Evolutionary conservation across 2,113 vertebrate species (phyloP), one percentile per base, ranked within the genome.

Genomic region (Gadus chalcogrammus): DNA sequence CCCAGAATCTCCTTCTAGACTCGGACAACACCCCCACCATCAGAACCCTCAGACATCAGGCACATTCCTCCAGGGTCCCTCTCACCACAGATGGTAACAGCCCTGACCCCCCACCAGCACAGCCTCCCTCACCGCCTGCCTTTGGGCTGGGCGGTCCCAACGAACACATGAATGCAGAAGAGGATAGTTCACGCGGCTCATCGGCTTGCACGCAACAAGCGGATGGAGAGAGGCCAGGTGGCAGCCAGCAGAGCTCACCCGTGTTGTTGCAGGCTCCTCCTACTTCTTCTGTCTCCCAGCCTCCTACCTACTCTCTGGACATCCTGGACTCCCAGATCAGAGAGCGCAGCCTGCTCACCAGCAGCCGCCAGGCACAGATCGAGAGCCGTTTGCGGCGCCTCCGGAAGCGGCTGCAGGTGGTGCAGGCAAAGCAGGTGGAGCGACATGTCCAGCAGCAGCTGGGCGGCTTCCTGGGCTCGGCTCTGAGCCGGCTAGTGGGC

Each of bases 401-500:
- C 70, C 95, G 96, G 76, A 98, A 98, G 71, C 94, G 97, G 77
- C 92, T 99, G 78, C 96, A 97, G 87, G 95, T 99, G 70, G 97
- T 98, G 64, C 97, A 99, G 87, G 96, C 96, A 4, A 98, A 99
- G 87, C 97, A 99, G 89, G 96, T 98, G 72, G 96, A 99, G 88
- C 94, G 97, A 0, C 97, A 99, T 82, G 93, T 99, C 69, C 95
- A 97, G 77, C 96, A 99, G 82, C 97, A 99, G 85, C 87, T 99
- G 64, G 93, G 95, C 0, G 96, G 96, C 68, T 96, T 99, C 88
- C 86, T 98, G 87, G 95, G 95, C 88, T 93, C 93, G 24, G 92
- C 95, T 58, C 90, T 94, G 71, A 94, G 86, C 81, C 94, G 93
- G 71, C 92, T 93, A 73, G 55, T 58, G 55, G 55, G 55, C 15